Base-by-base conservation (phyloP, 2,797 vertebrate genomes). In the Neolamprologus multifasciatus region DNA sequence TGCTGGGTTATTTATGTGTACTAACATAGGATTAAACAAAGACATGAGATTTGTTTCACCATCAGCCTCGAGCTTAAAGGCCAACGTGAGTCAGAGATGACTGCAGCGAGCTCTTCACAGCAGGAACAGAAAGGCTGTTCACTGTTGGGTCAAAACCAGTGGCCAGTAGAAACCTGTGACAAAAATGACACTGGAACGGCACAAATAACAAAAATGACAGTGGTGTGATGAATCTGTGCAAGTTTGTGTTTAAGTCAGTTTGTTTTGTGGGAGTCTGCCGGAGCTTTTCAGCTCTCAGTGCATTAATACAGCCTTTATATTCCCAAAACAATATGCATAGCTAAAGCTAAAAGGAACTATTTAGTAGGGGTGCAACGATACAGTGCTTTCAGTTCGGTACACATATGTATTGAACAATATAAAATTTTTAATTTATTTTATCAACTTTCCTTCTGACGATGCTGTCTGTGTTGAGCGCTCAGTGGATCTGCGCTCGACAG, bases 21-120 rank as follows among this genome's bases (percentile, higher is more conserved):
- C 55, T 31, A 59, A 31, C 55, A 17, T 29, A 31, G 55, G 0
- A 59, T 17, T 59, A 59, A 57, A 31, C 55, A 4, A 23, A 29
- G 55, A 59, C 55, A 67, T 67, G 11, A 67, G 33, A 38, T 38
- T 4, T 38, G 1, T 40, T 67, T 40, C 36, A 23, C 7, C 62
- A 9, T 5, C 19, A 40, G n/a, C 62, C 33, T 3, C 0, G 0
- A 38, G 19, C 11, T 38, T 0, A 67, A 38, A 62, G 9, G 31
- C 7, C 54, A 26, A 19, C 16, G 3, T 21, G 12, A 21, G 62
- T 38, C 11, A 38, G 4, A 38, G 33, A 67, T 13, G 33, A 13
- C 62, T 67, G 62, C 4, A 64, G 31, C 31, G 9, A 36, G 57
- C 3, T 62, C 17, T 33, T 36, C 29, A 36, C 17, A n/a, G 31